A percentile compares a stretch with the other conserved stretches of the same genome.
Evolutionary conservation across 2,797 vertebrate species (phyloP).

Genomic region (Acanthurus lineatus): DNA sequence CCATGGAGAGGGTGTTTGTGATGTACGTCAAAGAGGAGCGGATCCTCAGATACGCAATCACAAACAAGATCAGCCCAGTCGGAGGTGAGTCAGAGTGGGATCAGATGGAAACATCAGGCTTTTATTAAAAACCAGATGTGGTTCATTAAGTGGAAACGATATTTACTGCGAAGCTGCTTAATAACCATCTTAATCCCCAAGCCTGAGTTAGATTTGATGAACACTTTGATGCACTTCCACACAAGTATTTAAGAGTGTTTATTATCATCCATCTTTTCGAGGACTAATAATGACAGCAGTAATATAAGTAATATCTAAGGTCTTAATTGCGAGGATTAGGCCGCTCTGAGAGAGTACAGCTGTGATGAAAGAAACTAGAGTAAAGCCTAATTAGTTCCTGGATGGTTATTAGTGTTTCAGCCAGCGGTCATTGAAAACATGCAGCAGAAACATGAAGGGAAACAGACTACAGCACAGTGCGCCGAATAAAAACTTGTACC

Average conservation of each 20-base stretch:
- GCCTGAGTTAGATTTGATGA: not conserved
- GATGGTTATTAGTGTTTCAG: constrained; percentile 8
- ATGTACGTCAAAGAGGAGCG: constrained; percentile 91
- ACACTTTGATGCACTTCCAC: not conserved
- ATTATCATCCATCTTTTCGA: not conserved
- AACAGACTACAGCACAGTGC: not conserved
- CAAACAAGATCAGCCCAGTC: constrained; percentile 88
- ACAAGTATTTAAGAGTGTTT: no score
- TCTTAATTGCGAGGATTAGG: not conserved
- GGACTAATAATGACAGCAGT: not conserved
- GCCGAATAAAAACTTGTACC: not conserved
- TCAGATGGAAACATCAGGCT: not conserved
- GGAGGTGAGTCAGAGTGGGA: constrained; percentile 83
- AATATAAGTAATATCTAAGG: not conserved
- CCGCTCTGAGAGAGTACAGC: not conserved
- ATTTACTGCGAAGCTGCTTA: not conserved
- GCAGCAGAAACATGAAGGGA: not conserved
- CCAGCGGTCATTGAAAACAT: constrained; percentile 20
- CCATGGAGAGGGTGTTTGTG: constrained; percentile 88
- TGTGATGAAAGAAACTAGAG: not conserved
- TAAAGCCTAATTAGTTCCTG: constrained; percentile 5
- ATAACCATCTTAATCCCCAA: not conserved
- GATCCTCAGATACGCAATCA: constrained; percentile 92
- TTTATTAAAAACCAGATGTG: constrained; percentile 8
- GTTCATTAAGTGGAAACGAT: not conserved